phyloP scores from a whole-genome alignment of 2,797 vertebrate genomes.

The Hippopotamyrus pictus region DNA sequence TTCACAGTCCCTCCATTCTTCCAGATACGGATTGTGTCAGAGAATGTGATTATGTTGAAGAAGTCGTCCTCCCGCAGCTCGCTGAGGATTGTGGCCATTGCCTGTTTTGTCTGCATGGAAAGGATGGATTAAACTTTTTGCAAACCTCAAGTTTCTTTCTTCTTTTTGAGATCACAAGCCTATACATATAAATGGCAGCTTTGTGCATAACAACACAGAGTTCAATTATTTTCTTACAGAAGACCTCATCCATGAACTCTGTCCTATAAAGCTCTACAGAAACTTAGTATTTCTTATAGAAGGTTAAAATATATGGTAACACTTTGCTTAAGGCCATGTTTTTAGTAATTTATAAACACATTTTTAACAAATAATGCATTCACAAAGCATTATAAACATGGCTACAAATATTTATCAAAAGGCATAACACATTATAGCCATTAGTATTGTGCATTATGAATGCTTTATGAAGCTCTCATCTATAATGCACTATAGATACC shows the following conservation, averaged over 20 bases:
- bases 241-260: background rate
- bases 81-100: constrained; percentile 72
- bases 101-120: constrained; percentile 68
- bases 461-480: background rate
- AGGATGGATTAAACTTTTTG: background rate
- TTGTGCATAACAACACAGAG: background rate
- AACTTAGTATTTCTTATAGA: background rate
- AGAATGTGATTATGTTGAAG: constrained; percentile 84
- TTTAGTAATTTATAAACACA: background rate
- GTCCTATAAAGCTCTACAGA: background rate
- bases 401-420: no score
- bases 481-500: background rate
- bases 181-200: background rate
- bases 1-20: constrained; percentile 63
- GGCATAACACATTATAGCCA: no score
- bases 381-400: background rate
- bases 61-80: constrained; percentile 71
- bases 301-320: background rate
- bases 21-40: constrained; percentile 72
- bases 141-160: background rate
- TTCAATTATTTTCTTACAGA: background rate
- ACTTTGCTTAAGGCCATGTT: background rate
- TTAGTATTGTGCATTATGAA: background rate
- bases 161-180: background rate
- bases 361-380: background rate